Conservation (phyloP, 1,140 invertebrate genomes). For the Eumeta japonica region DNA sequence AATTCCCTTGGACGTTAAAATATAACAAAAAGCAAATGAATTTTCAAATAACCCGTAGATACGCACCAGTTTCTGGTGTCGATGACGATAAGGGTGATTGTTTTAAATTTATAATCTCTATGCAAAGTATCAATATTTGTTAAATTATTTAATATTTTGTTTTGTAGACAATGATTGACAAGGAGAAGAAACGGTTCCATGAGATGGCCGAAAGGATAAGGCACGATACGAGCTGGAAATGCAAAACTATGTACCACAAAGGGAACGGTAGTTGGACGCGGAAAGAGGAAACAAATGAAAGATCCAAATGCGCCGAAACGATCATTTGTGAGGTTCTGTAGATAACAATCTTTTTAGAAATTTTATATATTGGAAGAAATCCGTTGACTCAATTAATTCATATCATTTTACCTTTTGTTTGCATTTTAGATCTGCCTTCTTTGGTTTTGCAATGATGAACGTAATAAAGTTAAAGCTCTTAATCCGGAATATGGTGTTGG, state of each 20-base stretch:
- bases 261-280: constrained; percentile 80
- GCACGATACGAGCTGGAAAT: constrained; percentile 94
- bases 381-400: too few relatives aligned
- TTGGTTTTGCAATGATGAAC: constrained; percentile 98
- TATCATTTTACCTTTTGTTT: too few relatives aligned
- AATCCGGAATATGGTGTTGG: constrained; percentile 95
- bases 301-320: constrained; percentile 99
- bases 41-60: too few relatives aligned
- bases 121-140: too few relatives aligned
- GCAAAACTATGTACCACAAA: constrained; percentile 91
- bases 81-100: too few relatives aligned
- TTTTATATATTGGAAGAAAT: too few relatives aligned
- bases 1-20: too few relatives aligned
- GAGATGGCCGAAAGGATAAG: constrained; percentile 98
- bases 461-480: constrained; percentile 86
- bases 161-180: constrained; percentile 99
- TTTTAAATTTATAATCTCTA: too few relatives aligned
- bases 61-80: too few relatives aligned
- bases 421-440: constrained; percentile 88
- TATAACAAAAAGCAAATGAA: too few relatives aligned
- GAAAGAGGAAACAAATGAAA: constrained; percentile 90
- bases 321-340: constrained; percentile 83
- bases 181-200: constrained; percentile 98
- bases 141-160: too few relatives aligned
- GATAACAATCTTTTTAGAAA: too few relatives aligned